Evolutionary conservation across 2,797 vertebrate species (phyloP), one percentile per base, ranked within the genome.

Genomic region (Xiphophorus birchmanni): DNA sequence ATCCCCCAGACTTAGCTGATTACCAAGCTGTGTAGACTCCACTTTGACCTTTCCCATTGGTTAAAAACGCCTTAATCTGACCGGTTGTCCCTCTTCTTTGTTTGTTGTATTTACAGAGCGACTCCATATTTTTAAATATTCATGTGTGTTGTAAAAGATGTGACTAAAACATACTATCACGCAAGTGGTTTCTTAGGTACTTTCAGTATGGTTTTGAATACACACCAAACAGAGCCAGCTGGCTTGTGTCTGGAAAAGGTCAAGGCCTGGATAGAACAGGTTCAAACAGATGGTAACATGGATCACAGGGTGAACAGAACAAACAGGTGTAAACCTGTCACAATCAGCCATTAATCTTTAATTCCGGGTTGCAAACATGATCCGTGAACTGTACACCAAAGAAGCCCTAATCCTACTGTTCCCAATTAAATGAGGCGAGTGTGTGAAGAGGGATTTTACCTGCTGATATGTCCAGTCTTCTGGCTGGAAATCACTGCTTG

Each of bases 391-490:
- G 56, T 32, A 54, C 26, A 37, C 21, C 44, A n/a, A 6, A 26
- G 48, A 21, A 29, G 45, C 32, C 21, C 4, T 42, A 13, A 56
- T 69, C 18, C 18, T 67, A 21, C 15, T 35, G 63, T 10, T 26
- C 40, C 63, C 21, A 21, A 79, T 11, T 5, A 17, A 6, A 7
- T 18, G 11, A 29, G 9, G 29, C 2, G 5, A n/a, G 10, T 10
- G 3, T 17, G 32, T 42, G 35, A 15, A 8, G 2, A 32, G 60
- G 44, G 32, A 35, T 3, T 17, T 35, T 94, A 98, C 98, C 97
- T 98, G 96, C 95, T 98, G 98, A 93, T 99, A 99, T 12, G 96
- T 95, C 44, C 94, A 83, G 88, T 98, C 97, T 75, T 97, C 96
- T 0, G 98, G 98, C 73, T 90, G 96, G 93, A 99, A 99, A 79